Evolutionary conservation across 2,113 vertebrate genomes (phyloP).

Genomic region (Eublepharis macularius): DNA sequence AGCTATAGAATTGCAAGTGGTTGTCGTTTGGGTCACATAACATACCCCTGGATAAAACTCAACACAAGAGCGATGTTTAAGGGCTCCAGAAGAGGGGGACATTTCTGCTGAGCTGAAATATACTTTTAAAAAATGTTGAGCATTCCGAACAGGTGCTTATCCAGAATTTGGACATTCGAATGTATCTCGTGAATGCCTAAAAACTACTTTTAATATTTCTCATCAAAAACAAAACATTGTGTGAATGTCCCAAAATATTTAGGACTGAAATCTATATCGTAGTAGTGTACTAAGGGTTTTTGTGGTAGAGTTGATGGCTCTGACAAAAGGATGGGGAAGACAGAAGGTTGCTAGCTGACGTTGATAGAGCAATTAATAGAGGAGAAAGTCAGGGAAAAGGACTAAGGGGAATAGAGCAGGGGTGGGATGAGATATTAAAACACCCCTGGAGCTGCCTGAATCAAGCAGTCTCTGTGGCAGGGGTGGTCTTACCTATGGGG

Average conservation of each 20-base stretch:
- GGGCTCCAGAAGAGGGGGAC: background rate
- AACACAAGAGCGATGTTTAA: background rate
- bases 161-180: background rate
- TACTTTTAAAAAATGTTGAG: no score
- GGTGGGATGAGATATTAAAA: no score
- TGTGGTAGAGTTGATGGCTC: no score
- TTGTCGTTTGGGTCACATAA: constrained; percentile 3
- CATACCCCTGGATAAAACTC: background rate
- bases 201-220: background rate
- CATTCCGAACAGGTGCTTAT: no score
- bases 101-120: background rate
- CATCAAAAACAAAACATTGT: background rate
- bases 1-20: background rate
- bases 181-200: background rate
- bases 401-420: no score
- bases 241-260: background rate
- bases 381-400: no score
- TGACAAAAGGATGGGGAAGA: no score
- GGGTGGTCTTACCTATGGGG: no score
- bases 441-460: no score
- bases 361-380: no score
- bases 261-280: background rate
- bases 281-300: background rate
- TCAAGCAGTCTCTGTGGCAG: no score
- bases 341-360: background rate